Conservation (phyloP, 1,140 invertebrate species). For the Drosophila lowei region DNA sequence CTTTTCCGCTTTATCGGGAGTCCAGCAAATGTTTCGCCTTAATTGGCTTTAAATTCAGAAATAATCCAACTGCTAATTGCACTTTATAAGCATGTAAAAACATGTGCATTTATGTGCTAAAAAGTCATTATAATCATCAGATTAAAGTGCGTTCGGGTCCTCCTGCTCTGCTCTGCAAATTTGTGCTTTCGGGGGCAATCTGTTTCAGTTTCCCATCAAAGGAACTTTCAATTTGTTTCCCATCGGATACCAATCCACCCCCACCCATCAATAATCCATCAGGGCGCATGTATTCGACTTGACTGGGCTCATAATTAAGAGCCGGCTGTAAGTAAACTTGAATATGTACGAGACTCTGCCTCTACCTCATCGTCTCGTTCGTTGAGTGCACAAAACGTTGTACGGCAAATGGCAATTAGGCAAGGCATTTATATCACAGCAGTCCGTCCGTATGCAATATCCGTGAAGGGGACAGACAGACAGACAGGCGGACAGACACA, state of each 20-base stretch:
- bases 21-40: conserved; percentile 17
- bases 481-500: not conserved
- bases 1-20: conserved; percentile 8
- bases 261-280: too few relatives aligned
- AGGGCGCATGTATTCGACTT: too few relatives aligned
- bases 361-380: conserved; percentile 1
- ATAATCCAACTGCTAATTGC: conserved; percentile 17
- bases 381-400: conserved; percentile 15
- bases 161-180: too few relatives aligned
- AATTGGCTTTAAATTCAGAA: conserved; percentile 4
- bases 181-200: too few relatives aligned
- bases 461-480: conserved; percentile 42
- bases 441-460: conserved; percentile 58
- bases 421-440: conserved; percentile 52
- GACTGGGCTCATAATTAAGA: conserved; percentile 5
- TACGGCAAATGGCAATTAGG: conserved; percentile 53
- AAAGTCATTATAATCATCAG: too few relatives aligned
- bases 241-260: too few relatives aligned
- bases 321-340: conserved; percentile 22
- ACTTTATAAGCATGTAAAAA: conserved; percentile 5
- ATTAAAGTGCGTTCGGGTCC: too few relatives aligned
- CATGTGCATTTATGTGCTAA: not conserved
- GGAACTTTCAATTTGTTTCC: not conserved
- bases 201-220: too few relatives aligned
- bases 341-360: not conserved